Percentiles rank a stretch among this genome's conserved stretches.
Conservation (phyloP, 2,797 vertebrate genomes). For the Myotis planiceps region DNA sequence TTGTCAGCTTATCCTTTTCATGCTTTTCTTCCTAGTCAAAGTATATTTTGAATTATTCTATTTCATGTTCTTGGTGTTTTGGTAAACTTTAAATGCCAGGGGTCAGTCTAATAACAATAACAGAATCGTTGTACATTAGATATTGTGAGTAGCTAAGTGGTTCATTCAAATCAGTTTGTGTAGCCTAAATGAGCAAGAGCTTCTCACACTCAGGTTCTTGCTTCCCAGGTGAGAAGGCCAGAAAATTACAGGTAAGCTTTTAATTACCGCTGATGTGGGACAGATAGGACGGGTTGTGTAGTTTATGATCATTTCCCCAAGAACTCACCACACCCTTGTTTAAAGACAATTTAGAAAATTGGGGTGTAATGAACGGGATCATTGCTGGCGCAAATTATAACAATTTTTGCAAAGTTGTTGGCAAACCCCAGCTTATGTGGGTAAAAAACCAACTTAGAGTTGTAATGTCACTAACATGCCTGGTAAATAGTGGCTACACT, state of each 20-base stretch:
- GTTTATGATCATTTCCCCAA: conserved; percentile 19
- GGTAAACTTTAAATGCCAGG: not conserved
- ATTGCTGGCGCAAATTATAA: conserved; percentile 58
- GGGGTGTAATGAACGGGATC: conserved; percentile 59
- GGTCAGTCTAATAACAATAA: conserved; percentile 24
- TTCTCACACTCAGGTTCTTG: conserved; percentile 44
- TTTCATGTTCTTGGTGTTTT: not conserved
- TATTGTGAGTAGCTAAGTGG: not conserved
- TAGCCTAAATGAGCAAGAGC: not conserved
- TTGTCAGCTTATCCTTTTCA: not conserved
- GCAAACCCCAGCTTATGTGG: conserved; percentile 8
- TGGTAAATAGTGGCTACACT: conserved; percentile 40
- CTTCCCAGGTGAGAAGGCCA: conserved; percentile 8
- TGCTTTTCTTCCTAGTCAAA: not conserved
- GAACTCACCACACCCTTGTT: conserved; percentile 65
- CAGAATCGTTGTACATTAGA: not conserved
- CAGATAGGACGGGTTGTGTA: conserved; percentile 36
- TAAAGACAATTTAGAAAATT: conserved; percentile 66
- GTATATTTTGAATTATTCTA: not conserved
- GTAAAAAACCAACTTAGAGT: conserved; percentile 69
- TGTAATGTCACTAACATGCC: conserved; percentile 41
- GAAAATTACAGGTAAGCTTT: conserved; percentile 51
- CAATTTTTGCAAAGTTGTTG: conserved; percentile 47
- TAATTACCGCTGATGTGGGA: not conserved
- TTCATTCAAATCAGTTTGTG: conserved; percentile 24